Evolutionary conservation across 2,113 vertebrate genomes (phyloP).

Genomic region (Oplegnathus fasciatus): DNA sequence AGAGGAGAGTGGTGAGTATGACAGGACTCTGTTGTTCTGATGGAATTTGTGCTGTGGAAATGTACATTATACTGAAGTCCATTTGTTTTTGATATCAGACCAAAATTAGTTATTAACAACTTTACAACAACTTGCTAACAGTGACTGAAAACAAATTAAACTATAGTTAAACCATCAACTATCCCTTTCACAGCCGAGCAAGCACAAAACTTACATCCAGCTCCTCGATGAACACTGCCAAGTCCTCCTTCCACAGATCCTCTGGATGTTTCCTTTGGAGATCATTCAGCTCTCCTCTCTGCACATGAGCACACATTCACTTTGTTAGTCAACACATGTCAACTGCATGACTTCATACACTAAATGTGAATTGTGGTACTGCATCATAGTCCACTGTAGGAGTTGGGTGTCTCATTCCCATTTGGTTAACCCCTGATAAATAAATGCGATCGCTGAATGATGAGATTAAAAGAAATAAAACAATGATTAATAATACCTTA

Average conservation of each 20-base stretch:
- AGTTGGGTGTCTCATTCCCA: background rate
- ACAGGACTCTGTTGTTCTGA: background rate
- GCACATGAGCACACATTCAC: constrained; percentile 56
- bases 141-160: background rate
- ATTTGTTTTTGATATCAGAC: background rate
- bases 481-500: constrained; percentile 86
- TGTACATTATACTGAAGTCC: background rate
- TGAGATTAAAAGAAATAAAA: background rate
- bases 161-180: background rate
- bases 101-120: background rate
- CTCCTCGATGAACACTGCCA: constrained; percentile 95
- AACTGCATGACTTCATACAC: background rate
- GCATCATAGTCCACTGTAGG: background rate
- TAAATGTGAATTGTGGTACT: background rate
- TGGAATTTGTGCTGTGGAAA: background rate
- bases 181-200: background rate
- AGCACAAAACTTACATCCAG: constrained; percentile 89
- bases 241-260: constrained; percentile 97
- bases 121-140: background rate
- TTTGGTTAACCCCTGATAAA: background rate
- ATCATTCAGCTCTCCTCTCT: constrained; percentile 92
- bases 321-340: background rate
- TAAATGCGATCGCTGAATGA: background rate
- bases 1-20: too few species aligned
- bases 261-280: constrained; percentile 91